A percentile compares a stretch with the other conserved stretches of the same genome.
Conservation (phyloP, 2,888 invertebrate genomes). For the Cerastis leucographa region DNA sequence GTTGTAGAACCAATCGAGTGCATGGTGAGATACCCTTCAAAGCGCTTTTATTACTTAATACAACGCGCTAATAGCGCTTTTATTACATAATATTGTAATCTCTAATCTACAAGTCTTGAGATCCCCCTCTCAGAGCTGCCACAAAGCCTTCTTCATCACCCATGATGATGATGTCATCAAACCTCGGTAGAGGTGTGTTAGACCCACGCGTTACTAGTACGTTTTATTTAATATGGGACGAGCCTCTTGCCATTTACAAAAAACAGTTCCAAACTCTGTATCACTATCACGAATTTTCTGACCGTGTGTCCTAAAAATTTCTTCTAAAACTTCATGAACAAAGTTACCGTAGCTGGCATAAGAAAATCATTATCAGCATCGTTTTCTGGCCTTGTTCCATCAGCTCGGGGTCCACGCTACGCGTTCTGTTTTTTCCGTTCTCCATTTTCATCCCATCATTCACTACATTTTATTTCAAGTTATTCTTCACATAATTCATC, state of each 20-base stretch:
- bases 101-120: not conserved
- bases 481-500: not conserved
- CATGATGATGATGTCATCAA: slow-evolving; percentile 1
- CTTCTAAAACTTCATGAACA: not conserved
- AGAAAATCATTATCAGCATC: not conserved
- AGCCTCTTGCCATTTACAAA: not conserved
- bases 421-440: not conserved
- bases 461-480: not conserved
- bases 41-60: not conserved
- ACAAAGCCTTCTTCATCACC: not conserved
- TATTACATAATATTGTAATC: too few relatives aligned
- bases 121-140: too few relatives aligned
- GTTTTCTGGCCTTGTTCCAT: not conserved
- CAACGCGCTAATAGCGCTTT: not conserved
- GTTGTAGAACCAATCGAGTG: not conserved
- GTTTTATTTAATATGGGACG: not conserved
- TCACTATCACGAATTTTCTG: not conserved
- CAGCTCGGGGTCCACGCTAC: not conserved
- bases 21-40: not conserved
- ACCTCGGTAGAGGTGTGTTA: not conserved
- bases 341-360: not conserved
- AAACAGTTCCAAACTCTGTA: not conserved
- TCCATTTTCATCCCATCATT: not conserved
- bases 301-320: not conserved
- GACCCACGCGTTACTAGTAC: not conserved